Conservation (phyloP, 30 jellyfish, hydroid and myxozoan species). For the Mastigias papua region DNA sequence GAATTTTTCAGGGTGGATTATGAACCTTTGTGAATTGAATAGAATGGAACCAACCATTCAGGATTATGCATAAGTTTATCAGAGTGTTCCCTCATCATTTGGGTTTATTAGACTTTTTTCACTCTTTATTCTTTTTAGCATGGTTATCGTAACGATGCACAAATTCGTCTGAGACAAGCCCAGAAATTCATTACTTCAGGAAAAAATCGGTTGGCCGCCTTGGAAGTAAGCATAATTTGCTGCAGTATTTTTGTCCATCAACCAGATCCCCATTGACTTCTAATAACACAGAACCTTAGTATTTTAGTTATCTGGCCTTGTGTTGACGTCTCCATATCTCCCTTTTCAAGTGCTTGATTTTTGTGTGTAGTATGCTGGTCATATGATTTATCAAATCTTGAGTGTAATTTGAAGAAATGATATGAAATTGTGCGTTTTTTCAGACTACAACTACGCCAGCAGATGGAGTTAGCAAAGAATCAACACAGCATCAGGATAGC, state of each 20-base stretch:
- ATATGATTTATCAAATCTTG: not conserved
- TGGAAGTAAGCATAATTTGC: constrained; percentile 13
- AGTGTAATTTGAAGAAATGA: not conserved
- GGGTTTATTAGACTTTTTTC: too few relatives aligned
- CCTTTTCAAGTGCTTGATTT: too few relatives aligned
- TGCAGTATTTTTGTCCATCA: not conserved
- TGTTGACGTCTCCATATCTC: too few relatives aligned
- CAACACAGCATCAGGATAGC: not conserved
- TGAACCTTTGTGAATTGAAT: too few relatives aligned
- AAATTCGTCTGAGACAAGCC: constrained; percentile 49
- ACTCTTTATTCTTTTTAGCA: constrained; percentile 4
- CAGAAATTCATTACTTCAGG: constrained; percentile 47
- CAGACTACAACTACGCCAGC: not conserved
- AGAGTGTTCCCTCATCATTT: too few relatives aligned
- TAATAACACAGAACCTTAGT: too few relatives aligned
- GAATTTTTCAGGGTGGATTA: too few relatives aligned
- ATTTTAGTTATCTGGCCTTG: too few relatives aligned
- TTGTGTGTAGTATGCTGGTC: too few relatives aligned
- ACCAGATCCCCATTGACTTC: too few relatives aligned
- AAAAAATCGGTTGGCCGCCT: constrained; percentile 3
- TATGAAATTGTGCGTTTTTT: not conserved
- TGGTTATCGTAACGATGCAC: constrained; percentile 37
- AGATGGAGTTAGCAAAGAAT: not conserved
- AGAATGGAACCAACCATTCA: too few relatives aligned
- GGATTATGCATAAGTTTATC: too few relatives aligned